Base-by-base conservation (phyloP, 37 sponge, comb jelly and placozoan genomes). In the Spongilla lacustris region DNA sequence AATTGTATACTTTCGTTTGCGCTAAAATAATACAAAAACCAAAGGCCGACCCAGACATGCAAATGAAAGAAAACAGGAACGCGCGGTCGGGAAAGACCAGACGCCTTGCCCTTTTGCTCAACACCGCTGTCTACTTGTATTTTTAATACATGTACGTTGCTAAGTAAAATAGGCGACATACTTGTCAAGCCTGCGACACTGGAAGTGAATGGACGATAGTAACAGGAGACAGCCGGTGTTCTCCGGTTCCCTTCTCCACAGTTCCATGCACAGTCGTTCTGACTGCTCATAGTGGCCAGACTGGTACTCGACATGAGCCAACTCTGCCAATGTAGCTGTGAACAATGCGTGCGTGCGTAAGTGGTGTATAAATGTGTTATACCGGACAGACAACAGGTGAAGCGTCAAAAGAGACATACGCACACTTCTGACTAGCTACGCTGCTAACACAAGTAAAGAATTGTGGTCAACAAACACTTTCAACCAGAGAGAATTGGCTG, bases 181-280 rank as follows among this genome's bases (percentile, higher is more conserved):
- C 99, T 97, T 99, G 90, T 99, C 99, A 0, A 96, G 84, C 87
- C 96, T 86, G 29, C 95, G 88, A 71, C 96, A 95, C 81, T 99
- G 99, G 83, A 99, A 99, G 78, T 99, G 99, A 35, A 99, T 97
- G 50, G 97, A 97, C 2, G 99, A 99, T 69, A 99, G 94, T 5
- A 99, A 96, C 6, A 99, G 88, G 5, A 99, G 91, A 76, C 95
- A 94, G 38, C 97, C 99, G 25, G 96, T 97, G 79, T 99, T 99
- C n/a, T 95, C 96, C 2, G 96, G 99, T 68, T 99, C 99, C 19
- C 96, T 67, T 12, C 88, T 91, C 99, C 99, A 99, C 37, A 96
- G 87, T 84, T 99, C 99, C 94, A 95, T 97, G 87, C 96, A 91
- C 19, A 95, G 83, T 76, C 89, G 90, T 79, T 99, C 97, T 22